Percentiles rank a stretch among this genome's conserved stretches.
Evolutionary conservation across 1,140 invertebrate species (phyloP).

Genomic region (Acromyrmex heyeri): DNA sequence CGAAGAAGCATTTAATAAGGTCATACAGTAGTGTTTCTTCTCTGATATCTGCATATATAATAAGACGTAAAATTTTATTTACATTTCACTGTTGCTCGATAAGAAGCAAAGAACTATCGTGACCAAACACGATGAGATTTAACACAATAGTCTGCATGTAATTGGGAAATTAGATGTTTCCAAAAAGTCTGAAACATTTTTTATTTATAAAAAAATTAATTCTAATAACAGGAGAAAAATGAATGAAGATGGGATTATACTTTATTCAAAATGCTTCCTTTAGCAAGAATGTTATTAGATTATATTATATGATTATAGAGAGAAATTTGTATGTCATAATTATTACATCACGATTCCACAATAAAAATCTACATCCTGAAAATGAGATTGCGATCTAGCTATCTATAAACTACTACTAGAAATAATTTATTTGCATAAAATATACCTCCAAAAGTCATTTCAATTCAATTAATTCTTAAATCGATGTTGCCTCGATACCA

Average conservation of each 20-base stretch:
- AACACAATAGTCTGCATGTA: not conserved
- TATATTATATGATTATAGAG: not conserved
- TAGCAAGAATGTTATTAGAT: slow-evolving; percentile 1
- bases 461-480: not conserved
- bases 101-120: not conserved
- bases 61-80: slow-evolving; percentile 13
- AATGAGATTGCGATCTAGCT: not conserved
- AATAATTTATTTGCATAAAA: slow-evolving; percentile 11
- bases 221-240: not conserved
- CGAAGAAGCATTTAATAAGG: slow-evolving; percentile 3
- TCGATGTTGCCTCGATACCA: not conserved
- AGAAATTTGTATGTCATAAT: not conserved
- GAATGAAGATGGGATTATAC: not conserved
- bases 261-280: not conserved
- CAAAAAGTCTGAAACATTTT: not conserved
- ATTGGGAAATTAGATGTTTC: not conserved
- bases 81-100: not conserved
- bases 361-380: not conserved
- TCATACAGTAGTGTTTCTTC: not conserved
- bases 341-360: not conserved
- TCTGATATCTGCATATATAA: not conserved
- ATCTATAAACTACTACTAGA: not conserved
- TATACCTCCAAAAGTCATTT: not conserved
- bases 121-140: not conserved
- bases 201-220: slow-evolving; percentile 9